These are phyloP conservation scores for Poeciliopsis retropinna DNA, from an alignment of 2,113 vertebrate species.

Conservation along the genomic window DNA sequence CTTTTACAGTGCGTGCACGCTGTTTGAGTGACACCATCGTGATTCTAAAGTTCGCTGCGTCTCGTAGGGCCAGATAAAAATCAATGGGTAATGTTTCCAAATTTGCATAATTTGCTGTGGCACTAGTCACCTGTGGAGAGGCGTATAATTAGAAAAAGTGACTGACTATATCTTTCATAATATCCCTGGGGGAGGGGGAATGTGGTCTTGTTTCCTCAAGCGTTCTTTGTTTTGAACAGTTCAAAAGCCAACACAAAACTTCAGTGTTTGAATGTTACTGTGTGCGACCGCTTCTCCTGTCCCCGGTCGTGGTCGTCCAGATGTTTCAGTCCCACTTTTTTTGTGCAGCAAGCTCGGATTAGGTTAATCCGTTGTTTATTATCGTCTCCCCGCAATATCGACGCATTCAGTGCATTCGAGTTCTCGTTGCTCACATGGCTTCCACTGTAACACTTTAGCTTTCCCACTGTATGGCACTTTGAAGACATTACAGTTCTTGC, in stretches of 20 bases:
- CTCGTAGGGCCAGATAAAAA: neutral
- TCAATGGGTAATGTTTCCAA: neutral
- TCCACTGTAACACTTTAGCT: constrained; percentile 2
- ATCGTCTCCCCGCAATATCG: neutral
- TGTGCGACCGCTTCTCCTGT: neutral
- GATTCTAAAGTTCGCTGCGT: neutral
- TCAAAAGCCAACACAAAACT: neutral
- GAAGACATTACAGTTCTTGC: constrained; percentile 32
- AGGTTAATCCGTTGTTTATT: neutral
- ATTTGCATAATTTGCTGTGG: neutral
- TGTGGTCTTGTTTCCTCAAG: no score
- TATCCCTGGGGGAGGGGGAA: no score
- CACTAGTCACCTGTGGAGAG: neutral
- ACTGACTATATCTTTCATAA: neutral
- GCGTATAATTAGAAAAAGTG: neutral
- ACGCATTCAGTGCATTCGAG: neutral
- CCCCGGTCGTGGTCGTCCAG: neutral
- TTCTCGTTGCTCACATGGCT: neutral
- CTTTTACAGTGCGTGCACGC: no score
- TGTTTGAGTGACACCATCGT: neutral
- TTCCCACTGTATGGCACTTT: constrained; percentile 4
- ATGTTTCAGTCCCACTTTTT: neutral
- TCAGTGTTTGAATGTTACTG: neutral
- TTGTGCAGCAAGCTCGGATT: neutral
- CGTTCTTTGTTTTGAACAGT: neutral